Percentiles rank a stretch among this genome's conserved stretches.
These are phyloP conservation scores for Pyrochroa serraticornis DNA, from an alignment of 2,888 invertebrate species.

Conservation along the genomic window DNA sequence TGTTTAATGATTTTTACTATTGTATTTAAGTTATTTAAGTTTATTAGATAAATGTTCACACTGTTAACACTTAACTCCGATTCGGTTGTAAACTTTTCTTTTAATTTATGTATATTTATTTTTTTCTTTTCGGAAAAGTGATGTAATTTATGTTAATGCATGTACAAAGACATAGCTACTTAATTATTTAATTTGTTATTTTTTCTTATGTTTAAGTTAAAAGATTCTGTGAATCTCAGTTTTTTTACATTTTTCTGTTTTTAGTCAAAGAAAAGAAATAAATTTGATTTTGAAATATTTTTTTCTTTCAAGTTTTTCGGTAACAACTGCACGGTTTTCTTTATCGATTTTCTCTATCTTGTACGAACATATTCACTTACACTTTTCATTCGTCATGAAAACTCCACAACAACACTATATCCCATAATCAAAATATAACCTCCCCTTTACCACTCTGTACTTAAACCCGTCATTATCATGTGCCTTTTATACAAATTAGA, in stretches of 20 bases:
- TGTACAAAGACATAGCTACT: slow-evolving; percentile 55
- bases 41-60: slow-evolving; percentile 39
- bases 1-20: slow-evolving; percentile 40
- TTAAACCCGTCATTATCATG: slow-evolving; percentile 26
- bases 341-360: no score
- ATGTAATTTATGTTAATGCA: slow-evolving; percentile 50
- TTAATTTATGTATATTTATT: slow-evolving; percentile 51
- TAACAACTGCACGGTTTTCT: background rate
- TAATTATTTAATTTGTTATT: slow-evolving; percentile 52
- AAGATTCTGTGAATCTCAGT: slow-evolving; percentile 47
- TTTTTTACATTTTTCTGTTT: slow-evolving; percentile 48
- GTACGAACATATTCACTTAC: no score
- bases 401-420: no score
- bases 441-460: no score
- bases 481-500: slow-evolving; percentile 18
- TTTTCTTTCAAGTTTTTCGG: slow-evolving; percentile 22
- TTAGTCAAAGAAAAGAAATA: slow-evolving; percentile 41
- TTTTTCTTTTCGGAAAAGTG: slow-evolving; percentile 47
- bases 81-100: slow-evolving; percentile 41
- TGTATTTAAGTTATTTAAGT: slow-evolving; percentile 42
- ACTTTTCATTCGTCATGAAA: slow-evolving; percentile 3
- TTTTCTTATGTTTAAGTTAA: slow-evolving; percentile 48
- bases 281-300: slow-evolving; percentile 41
- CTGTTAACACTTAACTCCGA: slow-evolving; percentile 38
- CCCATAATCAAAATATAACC: background rate